Evolutionary conservation across 2,113 vertebrate species (phyloP).

Genomic region (Sphaerodactylus townsendi): DNA sequence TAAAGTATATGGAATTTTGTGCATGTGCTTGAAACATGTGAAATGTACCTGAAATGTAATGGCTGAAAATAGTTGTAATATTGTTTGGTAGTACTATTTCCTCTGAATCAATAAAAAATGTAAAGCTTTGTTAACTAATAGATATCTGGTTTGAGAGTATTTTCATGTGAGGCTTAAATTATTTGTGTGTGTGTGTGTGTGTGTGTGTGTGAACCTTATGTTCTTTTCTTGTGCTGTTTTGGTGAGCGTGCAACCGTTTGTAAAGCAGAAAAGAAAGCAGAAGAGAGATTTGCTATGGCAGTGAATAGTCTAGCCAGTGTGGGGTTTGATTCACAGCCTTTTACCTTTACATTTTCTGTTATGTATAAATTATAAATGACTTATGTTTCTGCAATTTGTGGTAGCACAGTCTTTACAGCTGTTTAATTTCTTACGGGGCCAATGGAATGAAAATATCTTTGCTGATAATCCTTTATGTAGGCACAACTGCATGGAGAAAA

Average conservation of each 20-base stretch:
- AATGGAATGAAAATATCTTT: not conserved
- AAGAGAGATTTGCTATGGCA: not conserved
- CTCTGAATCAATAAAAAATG: constrained; percentile 8
- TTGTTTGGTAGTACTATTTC: constrained; percentile 18
- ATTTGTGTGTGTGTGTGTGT: not conserved
- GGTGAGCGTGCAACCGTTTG: not conserved
- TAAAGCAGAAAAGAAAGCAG: not conserved
- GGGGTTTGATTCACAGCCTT: not conserved
- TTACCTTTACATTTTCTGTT: not conserved
- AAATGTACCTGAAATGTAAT: constrained; percentile 9
- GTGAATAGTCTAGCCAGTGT: not conserved
- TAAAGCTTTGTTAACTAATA: constrained; percentile 9
- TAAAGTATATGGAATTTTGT: constrained; percentile 13
- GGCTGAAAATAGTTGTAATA: constrained; percentile 13
- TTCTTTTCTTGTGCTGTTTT: not conserved
- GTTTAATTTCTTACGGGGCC: not conserved
- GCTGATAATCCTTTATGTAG: not conserved
- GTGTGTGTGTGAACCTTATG: not conserved
- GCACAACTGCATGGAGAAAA: not conserved
- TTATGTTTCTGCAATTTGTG: not conserved
- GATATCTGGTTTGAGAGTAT: not conserved
- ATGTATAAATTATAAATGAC: not conserved
- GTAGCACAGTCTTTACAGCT: not conserved
- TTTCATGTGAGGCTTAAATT: not conserved
- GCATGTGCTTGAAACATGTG: constrained; percentile 23